Evolutionary conservation across 2,888 invertebrate species (phyloP).

Genomic region (Tachystola acroxantha): DNA sequence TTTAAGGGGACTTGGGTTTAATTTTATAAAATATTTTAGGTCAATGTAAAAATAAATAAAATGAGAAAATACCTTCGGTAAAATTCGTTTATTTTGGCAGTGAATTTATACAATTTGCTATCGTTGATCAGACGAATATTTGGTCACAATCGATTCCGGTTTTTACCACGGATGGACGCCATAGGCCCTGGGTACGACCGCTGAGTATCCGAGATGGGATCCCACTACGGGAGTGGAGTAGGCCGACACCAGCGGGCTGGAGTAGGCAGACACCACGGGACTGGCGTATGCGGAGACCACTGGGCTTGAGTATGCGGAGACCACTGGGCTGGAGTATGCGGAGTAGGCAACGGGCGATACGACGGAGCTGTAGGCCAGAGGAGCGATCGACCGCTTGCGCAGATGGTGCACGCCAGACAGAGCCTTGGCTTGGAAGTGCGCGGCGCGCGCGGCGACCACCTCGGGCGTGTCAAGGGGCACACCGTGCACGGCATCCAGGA

Average conservation of each 20-base stretch:
- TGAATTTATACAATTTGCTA: constrained; percentile 21
- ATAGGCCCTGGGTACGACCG: constrained; percentile 38
- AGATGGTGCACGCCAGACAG: constrained; percentile 57
- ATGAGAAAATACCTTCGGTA: too few relatives aligned
- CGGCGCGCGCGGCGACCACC: constrained; percentile 66
- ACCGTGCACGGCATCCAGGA: constrained; percentile 59
- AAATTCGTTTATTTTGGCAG: constrained; percentile 37
- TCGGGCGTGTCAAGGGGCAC: constrained; percentile 71
- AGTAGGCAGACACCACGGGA: constrained; percentile 31
- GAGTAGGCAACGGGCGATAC: constrained; percentile 32
- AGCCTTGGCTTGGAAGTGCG: constrained; percentile 66
- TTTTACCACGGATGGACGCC: constrained; percentile 56
- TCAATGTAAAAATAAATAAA: too few relatives aligned
- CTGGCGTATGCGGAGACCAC: constrained; percentile 29
- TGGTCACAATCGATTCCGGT: constrained; percentile 3
- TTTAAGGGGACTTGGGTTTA: too few relatives aligned
- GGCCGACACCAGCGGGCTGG: constrained; percentile 27
- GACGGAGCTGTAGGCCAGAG: constrained; percentile 49
- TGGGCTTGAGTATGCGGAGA: constrained; percentile 22
- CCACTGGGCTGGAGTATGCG: constrained; percentile 10
- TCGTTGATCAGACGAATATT: constrained; percentile 19
- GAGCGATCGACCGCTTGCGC: constrained; percentile 50
- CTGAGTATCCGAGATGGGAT: constrained; percentile 24
- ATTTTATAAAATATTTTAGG: too few relatives aligned
- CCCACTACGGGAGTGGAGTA: constrained; percentile 19